Evolutionary conservation across 2,888 invertebrate species (phyloP), one percentile per base, ranked within the genome.

Genomic region (Aromia moschata): DNA sequence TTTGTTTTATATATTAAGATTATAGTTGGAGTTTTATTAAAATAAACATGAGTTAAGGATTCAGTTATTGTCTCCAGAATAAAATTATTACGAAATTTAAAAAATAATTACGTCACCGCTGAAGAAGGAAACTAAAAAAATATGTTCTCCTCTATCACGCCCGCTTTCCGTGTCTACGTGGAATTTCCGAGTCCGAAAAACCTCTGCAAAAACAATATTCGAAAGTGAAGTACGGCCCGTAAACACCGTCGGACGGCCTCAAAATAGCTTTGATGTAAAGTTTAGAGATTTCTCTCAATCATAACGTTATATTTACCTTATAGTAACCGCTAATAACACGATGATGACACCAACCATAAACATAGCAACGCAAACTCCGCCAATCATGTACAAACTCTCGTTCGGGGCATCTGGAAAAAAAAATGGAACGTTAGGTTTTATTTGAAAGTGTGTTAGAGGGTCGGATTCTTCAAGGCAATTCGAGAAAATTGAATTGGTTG

Each of bases 301-400:
- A 47, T 49, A 56, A 40, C 56, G 45, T 60, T 49, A 64, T 57
- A 77, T 79, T 82, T 84, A 92, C 92, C 90, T 92, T 79, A 92
- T 91, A 64, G 91, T 91, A 68, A 92, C 87, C 67, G 92, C 92
- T 80, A 92, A 84, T 72, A 92, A 84, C 69, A 92, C 87, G 76
- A 92, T 92, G 75, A 92, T 90, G 60, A 91, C 85, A 72, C 89
- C 92, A 67, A 92, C 92, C 74, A 91, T 84, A 74, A 90, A 85
- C 91, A 92, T 91, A 68, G 92, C 92, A 79, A 92, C 91, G 77
- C 92, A 85, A 72, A 92, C 91, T 65, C 92, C 92, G 77, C 89
- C 89, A 82, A 92, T 89, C 89, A 92, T 91, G 85, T 90, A 91
- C 82, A 90, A 85, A 81, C 89, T 89, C 83, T 91, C 91, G 83